Conservation (phyloP, 2,113 vertebrate species). For the Ochotona curzoniae region DNA sequence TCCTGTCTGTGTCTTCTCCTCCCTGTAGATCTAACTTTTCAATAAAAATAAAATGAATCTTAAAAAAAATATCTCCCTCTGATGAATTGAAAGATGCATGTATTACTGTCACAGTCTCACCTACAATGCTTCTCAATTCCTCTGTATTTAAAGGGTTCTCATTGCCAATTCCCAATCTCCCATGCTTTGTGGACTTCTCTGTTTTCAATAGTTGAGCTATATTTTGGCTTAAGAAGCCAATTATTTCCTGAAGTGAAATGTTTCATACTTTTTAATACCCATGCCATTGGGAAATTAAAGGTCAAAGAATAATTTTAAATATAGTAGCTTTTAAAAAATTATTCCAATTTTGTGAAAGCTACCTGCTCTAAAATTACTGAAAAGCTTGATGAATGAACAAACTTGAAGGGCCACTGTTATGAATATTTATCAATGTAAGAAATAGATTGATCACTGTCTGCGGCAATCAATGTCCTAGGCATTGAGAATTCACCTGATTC, state of each 20-base stretch:
- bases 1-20: too few species aligned
- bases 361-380: slow-evolving; percentile 42
- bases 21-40: too few species aligned
- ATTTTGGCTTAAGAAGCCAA: slow-evolving; percentile 21
- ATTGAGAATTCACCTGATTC: neutral
- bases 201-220: neutral
- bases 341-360: slow-evolving; percentile 19
- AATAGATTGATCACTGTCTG: neutral
- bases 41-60: too few species aligned
- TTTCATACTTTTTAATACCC: neutral
- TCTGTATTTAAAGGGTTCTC: slow-evolving; percentile 19
- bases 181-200: neutral
- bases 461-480: neutral
- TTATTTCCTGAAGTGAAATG: slow-evolving; percentile 24
- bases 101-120: neutral
- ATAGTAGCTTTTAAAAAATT: neutral
- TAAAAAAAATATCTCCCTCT: neutral
- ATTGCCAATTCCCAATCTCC: neutral
- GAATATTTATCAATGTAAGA: neutral
- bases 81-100: slow-evolving; percentile 25
- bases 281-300: neutral
- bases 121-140: neutral
- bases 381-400: neutral
- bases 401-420: neutral
- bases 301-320: slow-evolving; percentile 2